These are phyloP conservation scores for Sus scrofa DNA, from an alignment of 2,113 vertebrate genomes.

Conservation along the genomic window DNA sequence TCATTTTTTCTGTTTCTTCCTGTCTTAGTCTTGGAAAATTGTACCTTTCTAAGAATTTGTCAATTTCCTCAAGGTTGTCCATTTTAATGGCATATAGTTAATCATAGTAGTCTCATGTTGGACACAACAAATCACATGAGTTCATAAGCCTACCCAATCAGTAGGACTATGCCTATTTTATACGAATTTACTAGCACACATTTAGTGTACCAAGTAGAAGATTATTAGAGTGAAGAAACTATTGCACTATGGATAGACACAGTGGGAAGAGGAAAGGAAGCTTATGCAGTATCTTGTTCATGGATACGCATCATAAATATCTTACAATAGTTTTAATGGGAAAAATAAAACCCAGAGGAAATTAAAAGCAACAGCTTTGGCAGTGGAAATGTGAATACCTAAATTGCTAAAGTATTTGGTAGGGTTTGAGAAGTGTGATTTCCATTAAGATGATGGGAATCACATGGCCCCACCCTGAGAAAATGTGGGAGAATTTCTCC, in stretches of 20 bases:
- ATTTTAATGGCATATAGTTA: no score
- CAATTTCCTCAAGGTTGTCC: no score
- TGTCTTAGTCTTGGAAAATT: no score
- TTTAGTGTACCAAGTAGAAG: neutral
- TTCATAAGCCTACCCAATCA: neutral
- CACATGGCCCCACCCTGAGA: constrained; percentile 1
- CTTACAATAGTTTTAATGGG: constrained; percentile 10
- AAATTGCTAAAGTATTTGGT: constrained; percentile 43
- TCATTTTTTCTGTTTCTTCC: no score
- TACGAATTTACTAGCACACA: neutral
- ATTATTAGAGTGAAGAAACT: neutral
- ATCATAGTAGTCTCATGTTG: neutral
- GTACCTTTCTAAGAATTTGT: no score
- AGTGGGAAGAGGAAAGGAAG: neutral
- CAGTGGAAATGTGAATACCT: constrained; percentile 56
- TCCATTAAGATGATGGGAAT: constrained; percentile 61
- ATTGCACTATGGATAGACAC: neutral
- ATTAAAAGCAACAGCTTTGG: constrained; percentile 59
- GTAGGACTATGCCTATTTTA: neutral
- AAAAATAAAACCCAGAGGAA: constrained; percentile 48
- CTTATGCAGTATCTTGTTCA: neutral
- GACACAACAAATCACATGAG: neutral
- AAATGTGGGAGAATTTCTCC: constrained; percentile 49
- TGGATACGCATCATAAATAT: constrained; percentile 13
- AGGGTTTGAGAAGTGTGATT: constrained; percentile 62